phyloP scores from a whole-genome alignment of 2,113 vertebrate genomes.

The Menidia beryllina region DNA sequence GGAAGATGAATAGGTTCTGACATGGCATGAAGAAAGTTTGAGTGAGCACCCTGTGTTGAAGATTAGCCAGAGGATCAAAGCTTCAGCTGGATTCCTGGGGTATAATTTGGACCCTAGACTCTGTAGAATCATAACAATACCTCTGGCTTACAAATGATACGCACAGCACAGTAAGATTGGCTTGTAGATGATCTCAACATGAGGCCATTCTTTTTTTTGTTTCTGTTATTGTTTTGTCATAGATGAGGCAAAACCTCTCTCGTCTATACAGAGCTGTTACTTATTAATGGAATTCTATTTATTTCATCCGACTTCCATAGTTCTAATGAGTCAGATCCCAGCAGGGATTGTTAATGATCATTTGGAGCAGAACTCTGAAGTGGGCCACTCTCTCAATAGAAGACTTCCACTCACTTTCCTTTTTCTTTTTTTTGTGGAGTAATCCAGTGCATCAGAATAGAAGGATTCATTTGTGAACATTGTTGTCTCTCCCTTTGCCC shows the following conservation, averaged over 20 bases:
- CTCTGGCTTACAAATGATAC: conserved; percentile 8
- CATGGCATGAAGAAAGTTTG: conserved; percentile 16
- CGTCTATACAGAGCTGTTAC: conserved; percentile 41
- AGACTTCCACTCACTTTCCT: conserved; percentile 7
- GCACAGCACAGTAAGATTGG: conserved; percentile 9
- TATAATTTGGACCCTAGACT: conserved; percentile 27
- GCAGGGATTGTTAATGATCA: conserved; percentile 34
- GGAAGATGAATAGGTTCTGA: conserved; percentile 20
- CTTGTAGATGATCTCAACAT: conserved; percentile 23
- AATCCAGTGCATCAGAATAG: conserved; percentile 14
- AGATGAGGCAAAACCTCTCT: conserved; percentile 16
- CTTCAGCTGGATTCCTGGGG: conserved; percentile 26
- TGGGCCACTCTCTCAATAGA: conserved; percentile 33
- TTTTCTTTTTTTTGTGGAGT: background rate
- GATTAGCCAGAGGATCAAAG: conserved; percentile 44
- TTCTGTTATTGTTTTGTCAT: conserved; percentile 44
- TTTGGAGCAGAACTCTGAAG: conserved; percentile 32
- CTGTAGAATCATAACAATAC: conserved; percentile 10
- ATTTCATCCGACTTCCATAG: conserved; percentile 44
- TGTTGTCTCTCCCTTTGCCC: background rate
- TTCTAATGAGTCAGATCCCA: conserved; percentile 48
- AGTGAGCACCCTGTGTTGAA: conserved; percentile 16
- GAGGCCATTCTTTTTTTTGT: conserved; percentile 40
- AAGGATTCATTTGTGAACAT: conserved; percentile 21
- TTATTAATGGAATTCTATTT: conserved; percentile 60